Percentiles rank a stretch among this genome's conserved stretches.
phyloP scores from a whole-genome alignment of 2,888 invertebrate genomes.

The Andrena chrysosceles region DNA sequence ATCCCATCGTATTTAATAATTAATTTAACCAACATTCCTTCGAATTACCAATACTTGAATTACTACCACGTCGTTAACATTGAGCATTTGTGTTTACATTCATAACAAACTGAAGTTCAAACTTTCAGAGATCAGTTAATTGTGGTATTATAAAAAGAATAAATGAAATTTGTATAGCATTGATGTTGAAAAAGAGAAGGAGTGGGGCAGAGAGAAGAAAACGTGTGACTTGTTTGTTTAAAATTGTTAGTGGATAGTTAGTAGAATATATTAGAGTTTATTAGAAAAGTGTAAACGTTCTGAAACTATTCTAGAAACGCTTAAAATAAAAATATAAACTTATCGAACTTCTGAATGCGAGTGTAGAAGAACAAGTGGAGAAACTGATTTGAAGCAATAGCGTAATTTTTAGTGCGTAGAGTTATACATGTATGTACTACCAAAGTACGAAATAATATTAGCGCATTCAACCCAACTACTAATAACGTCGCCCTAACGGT shows the following conservation, averaged over 20 bases:
- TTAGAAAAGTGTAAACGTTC: not conserved
- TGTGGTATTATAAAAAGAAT: constrained; percentile 2
- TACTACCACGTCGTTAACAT: too few relatives aligned
- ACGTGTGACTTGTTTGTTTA: not conserved
- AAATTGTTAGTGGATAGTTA: constrained; percentile 18
- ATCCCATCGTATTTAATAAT: not conserved
- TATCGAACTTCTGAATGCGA: not conserved
- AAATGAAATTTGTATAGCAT: constrained; percentile 58
- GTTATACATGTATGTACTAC: constrained; percentile 2
- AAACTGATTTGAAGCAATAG: constrained; percentile 14
- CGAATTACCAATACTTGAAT: not conserved
- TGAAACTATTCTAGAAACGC: not conserved
- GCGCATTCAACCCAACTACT: constrained; percentile 4
- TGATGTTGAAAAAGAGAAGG: constrained; percentile 77
- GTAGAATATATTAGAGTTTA: constrained; percentile 3
- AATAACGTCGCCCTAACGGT: not conserved
- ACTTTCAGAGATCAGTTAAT: not conserved
- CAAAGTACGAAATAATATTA: not conserved
- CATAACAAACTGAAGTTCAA: not conserved
- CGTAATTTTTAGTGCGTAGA: constrained; percentile 8
- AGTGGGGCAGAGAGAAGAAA: not conserved
- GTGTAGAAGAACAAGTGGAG: not conserved
- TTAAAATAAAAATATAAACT: not conserved
- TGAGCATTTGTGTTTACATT: too few relatives aligned
- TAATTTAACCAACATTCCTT: not conserved